These are phyloP conservation scores for Amphimallon solstitiale DNA, from an alignment of 2,888 invertebrate genomes.

Conservation along the genomic window DNA sequence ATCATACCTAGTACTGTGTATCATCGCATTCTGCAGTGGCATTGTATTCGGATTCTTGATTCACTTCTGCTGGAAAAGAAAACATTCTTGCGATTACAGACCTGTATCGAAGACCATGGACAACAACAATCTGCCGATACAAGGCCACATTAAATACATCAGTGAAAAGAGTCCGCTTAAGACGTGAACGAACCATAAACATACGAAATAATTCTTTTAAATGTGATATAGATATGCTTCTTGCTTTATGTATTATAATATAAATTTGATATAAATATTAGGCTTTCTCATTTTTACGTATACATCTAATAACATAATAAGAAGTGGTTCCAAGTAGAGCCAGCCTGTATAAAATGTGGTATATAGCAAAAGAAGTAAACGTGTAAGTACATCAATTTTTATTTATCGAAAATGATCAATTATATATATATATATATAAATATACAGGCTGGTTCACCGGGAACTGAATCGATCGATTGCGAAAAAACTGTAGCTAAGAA, in stretches of 20 bases:
- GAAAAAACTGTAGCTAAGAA: too few species aligned
- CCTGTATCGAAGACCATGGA: slow-evolving; percentile 41
- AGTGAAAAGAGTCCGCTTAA: slow-evolving; percentile 32
- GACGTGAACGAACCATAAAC: slow-evolving; percentile 23
- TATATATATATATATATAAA: slow-evolving; percentile 1
- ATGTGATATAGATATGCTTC: slow-evolving; percentile 36
- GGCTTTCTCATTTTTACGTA: slow-evolving; percentile 21
- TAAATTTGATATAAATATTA: slow-evolving; percentile 29
- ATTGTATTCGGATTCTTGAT: not conserved
- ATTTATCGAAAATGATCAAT: not conserved
- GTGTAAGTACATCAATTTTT: slow-evolving; percentile 12
- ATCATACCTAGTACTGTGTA: not conserved
- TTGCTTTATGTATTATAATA: slow-evolving; percentile 33
- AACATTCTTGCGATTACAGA: slow-evolving; percentile 40
- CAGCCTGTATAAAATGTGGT: slow-evolving; percentile 15
- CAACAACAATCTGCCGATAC: slow-evolving; percentile 42
- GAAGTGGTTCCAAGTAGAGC: not conserved
- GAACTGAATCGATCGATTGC: too few species aligned
- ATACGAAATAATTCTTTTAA: slow-evolving; percentile 22
- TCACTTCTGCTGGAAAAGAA: slow-evolving; percentile 4
- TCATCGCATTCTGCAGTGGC: not conserved
- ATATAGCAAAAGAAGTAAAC: slow-evolving; percentile 6
- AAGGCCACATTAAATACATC: slow-evolving; percentile 18
- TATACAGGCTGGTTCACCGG: too few species aligned
- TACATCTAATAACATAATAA: not conserved